Conservation (phyloP, 2,888 invertebrate genomes). For the Heliconius aoede region DNA sequence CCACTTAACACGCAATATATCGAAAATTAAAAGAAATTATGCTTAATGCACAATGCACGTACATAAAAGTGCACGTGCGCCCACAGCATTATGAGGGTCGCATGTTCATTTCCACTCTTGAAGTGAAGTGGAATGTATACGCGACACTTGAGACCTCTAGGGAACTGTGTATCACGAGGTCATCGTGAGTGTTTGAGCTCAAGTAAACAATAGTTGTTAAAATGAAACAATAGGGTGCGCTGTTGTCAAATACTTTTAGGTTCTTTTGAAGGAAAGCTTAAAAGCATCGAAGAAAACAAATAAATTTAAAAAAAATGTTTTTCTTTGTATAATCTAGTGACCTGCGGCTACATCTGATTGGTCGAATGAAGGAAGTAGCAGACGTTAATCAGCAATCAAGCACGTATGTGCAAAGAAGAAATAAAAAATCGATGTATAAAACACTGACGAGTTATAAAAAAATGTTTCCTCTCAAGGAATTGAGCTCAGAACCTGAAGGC, state of each 20-base stretch:
- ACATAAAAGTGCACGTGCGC: not conserved
- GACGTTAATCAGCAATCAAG: no score
- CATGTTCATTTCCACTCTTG: not conserved
- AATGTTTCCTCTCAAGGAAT: not conserved
- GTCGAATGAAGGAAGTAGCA: no score
- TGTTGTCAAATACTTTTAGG: constrained; percentile 9
- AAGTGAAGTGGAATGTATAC: not conserved
- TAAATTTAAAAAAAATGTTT: not conserved
- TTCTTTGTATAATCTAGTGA: not conserved
- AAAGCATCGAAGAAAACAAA: not conserved
- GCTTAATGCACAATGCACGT: not conserved
- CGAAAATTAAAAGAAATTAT: no score
- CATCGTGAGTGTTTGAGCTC: not conserved
- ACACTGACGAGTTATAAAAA: not conserved
- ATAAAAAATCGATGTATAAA: no score
- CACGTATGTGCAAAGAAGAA: no score
- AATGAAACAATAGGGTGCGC: not conserved
- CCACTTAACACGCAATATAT: no score
- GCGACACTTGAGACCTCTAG: constrained; percentile 1
- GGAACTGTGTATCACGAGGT: not conserved
- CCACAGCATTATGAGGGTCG: not conserved
- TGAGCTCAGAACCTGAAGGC: not conserved
- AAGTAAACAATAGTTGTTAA: constrained; percentile 5
- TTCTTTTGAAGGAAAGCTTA: constrained; percentile 8
- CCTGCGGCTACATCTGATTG: no score